Evolutionary conservation across 2,113 vertebrate genomes (phyloP).

Genomic region (Kobus ellipsiprymnus): DNA sequence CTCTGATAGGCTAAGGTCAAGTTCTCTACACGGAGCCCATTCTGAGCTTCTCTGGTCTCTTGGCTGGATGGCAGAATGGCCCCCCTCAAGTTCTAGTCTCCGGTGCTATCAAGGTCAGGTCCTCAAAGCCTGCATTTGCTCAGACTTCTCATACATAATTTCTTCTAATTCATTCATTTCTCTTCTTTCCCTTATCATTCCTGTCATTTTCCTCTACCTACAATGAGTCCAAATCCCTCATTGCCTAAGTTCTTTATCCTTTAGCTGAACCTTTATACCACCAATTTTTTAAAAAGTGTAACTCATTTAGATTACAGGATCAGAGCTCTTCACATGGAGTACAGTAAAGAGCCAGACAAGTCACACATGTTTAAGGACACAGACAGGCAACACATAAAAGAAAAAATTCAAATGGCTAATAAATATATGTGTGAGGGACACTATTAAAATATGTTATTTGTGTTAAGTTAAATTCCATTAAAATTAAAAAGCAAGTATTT

Average conservation of each 20-base stretch:
- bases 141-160: not conserved
- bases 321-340: not conserved
- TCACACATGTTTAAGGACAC: not conserved
- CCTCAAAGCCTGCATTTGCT: not conserved
- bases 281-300: not conserved
- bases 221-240: not conserved
- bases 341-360: not conserved
- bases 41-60: not conserved
- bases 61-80: not conserved
- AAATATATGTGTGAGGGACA: not conserved
- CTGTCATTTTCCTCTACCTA: not conserved
- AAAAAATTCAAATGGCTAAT: constrained; percentile 11
- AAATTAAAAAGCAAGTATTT: constrained; percentile 31
- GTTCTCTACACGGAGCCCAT: not conserved
- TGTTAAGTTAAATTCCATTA: constrained; percentile 13
- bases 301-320: not conserved
- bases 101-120: not conserved
- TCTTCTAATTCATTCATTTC: not conserved
- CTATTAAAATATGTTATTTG: not conserved
- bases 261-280: not conserved
- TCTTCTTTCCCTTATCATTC: not conserved
- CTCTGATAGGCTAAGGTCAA: not conserved
- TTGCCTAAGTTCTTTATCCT: not conserved
- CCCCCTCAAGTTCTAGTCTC: not conserved
- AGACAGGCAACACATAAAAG: not conserved